Base-by-base conservation (phyloP, 1,140 invertebrate species). In the Sitophilus oryzae region DNA sequence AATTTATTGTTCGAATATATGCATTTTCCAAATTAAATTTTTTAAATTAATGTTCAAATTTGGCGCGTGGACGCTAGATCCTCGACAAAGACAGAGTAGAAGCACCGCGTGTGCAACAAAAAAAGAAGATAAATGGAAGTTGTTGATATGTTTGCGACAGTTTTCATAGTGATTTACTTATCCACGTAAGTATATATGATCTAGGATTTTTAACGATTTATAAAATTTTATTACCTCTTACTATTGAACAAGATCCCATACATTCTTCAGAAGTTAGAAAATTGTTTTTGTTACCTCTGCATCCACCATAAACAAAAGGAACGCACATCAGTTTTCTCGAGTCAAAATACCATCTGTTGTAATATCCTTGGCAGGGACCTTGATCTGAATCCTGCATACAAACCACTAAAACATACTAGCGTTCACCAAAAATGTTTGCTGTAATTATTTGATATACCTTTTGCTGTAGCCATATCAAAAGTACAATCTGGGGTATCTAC, bases 261-360 rank as follows among this genome's bases (percentile, higher is more conserved):
- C 91, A 94, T 63, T 93, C 88, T 22, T 84, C 77, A 34, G 81
- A 77, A 1, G 81, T 85, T 46, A 85, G 73, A 74, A 93, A 95
- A 73, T 93, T 93, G 70, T 95, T 95, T 62, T 79, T 79, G 71
- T 89, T 93, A n/a, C 90, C 90, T 35, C 85, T 77, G 66, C 94
- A 96, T 37, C 93, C 93, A 15, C 90, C 86, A 73, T 93, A 97
- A 16, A 74, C 76, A 70, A 97, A 96, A 16, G 84, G 80, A 18
- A 85, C 73, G 69, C 93, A 96, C 69, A 82, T 85, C 42, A 80
- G 74, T 63, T 84, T 82, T 18, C 74, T 72, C 0, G 77, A 65
- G 69, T 92, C 84, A 73, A 88, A 96, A 46, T 86, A 83, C 85
- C 88, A 96, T 37, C 90, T 79, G 60, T 83, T 80, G 66, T 89